Conservation (phyloP, 2,113 vertebrate species). For the Toxostoma redivivum region DNA sequence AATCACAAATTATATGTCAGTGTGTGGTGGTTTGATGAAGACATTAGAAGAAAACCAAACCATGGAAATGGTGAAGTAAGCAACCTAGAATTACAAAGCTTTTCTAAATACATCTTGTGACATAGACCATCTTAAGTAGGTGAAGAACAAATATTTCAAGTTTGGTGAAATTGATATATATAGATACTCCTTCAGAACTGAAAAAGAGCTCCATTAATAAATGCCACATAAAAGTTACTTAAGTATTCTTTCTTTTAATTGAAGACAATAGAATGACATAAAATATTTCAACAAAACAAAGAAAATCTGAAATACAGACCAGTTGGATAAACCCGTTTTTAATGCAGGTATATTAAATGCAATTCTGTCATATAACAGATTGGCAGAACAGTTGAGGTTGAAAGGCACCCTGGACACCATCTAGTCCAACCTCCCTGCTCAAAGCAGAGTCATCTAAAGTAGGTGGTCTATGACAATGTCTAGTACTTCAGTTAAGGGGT, state of each 20-base stretch:
- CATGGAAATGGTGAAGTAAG: not conserved
- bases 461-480: not conserved
- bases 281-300: not conserved
- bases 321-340: not conserved
- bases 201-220: not conserved
- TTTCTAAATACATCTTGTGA: not conserved
- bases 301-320: not conserved
- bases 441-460: not conserved
- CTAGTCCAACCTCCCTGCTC: not conserved
- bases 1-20: not conserved
- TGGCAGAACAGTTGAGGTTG: not conserved
- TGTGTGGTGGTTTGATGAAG: not conserved
- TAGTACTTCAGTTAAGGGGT: not conserved
- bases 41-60: not conserved
- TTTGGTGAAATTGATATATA: not conserved
- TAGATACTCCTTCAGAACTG: not conserved
- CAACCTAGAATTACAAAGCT: not conserved
- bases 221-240: not conserved
- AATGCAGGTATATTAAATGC: not conserved
- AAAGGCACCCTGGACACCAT: not conserved
- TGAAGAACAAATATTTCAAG: not conserved
- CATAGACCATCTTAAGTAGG: not conserved
- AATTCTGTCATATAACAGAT: not conserved
- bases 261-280: not conserved
- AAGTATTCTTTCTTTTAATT: not conserved